Base-by-base conservation (phyloP, 1,140 invertebrate genomes). In the Drosophila ercepeae region DNA sequence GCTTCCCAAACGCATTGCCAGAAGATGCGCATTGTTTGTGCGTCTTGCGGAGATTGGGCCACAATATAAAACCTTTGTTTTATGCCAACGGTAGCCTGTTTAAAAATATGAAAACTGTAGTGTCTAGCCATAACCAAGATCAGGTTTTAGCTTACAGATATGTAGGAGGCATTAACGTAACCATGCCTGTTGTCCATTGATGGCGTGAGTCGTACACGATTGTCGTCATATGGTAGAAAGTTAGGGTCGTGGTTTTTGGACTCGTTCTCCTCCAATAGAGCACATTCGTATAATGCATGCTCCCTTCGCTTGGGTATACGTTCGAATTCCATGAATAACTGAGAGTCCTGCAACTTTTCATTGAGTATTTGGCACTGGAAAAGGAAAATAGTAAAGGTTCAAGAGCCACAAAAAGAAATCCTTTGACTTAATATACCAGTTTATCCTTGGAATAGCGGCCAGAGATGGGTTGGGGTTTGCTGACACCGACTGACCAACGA, bases 1-100 rank as follows among this genome's bases (percentile, higher is more conserved):
- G 95, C 93, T 92, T 97, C 96, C 96, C 96, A 97, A 32, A 96
- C 93, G 92, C 96, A 96, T 91, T 97, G 95, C 97, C 97, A 98
- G 89, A 98, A 95, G 73, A 93, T 92, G 39, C 84, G 61, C 75
- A 90, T 89, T 6, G 89, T 91, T 4, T 78, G 54, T 14, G 75
- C 52, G 25, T 89, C 77, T 51, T 89, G 88, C 7, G 96, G 96
- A 13, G 95, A 95, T 90, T 97, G 96, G 8, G 95, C 95, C 23
- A 96, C 95, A 52, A 98, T 96, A 91, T 98, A 98, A 90, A 96
- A 97, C 25, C 95, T 93, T 75, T 96, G 95, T 59, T 94, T 93
- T 65, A 93, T 94, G 69, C 95, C 95, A 25, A 96, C 94, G 18
- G 94, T 95, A 64, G 95, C 95, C 95, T 95, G 4, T 39, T 16